These are phyloP conservation scores for Idaea dimidiata DNA, from an alignment of 2,888 invertebrate species.

Conservation along the genomic window DNA sequence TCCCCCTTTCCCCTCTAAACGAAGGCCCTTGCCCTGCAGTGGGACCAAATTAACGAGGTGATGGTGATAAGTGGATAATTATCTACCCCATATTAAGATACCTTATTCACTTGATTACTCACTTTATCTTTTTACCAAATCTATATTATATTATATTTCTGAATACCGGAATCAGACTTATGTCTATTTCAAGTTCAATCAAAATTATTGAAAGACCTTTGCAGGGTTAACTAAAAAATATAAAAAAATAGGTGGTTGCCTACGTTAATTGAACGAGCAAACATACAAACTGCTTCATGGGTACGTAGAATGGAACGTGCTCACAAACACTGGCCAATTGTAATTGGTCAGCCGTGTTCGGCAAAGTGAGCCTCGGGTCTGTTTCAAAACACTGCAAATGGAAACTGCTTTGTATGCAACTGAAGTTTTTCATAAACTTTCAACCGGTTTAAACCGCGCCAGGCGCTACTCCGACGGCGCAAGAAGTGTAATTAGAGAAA, in stretches of 20 bases:
- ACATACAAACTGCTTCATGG: conserved; percentile 14
- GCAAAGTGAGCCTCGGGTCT: conserved; percentile 30
- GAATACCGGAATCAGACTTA: no score
- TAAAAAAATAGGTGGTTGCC: background rate
- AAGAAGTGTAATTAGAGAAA: conserved; percentile 67
- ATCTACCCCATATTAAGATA: no score
- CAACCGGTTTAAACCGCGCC: conserved; percentile 46
- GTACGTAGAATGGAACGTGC: background rate
- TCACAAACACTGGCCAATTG: conserved; percentile 41
- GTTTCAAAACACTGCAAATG: conserved; percentile 54
- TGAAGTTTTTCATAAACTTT: conserved; percentile 66
- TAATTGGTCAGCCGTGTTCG: conserved; percentile 43
- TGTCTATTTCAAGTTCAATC: background rate
- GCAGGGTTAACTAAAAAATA: background rate
- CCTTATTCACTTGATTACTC: no score
- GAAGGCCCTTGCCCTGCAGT: no score
- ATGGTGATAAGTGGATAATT: no score
- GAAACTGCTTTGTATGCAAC: conserved; percentile 62
- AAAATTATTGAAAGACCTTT: background rate
- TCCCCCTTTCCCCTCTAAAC: no score
- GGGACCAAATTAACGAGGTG: no score
- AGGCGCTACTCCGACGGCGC: conserved; percentile 41
- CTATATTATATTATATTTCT: no score
- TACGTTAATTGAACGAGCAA: conserved; percentile 20
- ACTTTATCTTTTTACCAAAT: no score